Base-by-base conservation (phyloP, 2,888 invertebrate species). In the Hydrotaea diabolus region DNA sequence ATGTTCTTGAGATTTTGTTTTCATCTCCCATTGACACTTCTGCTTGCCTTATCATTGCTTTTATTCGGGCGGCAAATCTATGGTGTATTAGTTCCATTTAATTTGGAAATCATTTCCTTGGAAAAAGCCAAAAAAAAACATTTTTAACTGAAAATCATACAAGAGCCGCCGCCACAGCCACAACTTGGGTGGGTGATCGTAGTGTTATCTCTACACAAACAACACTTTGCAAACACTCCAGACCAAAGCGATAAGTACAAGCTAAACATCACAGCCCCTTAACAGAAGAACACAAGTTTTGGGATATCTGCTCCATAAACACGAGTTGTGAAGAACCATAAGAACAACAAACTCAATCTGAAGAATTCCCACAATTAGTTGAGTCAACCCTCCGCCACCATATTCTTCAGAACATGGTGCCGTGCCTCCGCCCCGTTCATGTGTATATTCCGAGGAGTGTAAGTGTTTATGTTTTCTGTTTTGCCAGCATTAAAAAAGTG, bases 181-280 rank as follows among this genome's bases (percentile, higher is more conserved):
- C 49, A 49, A 49, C 49, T 49, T 49, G 49, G 49, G 49, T 69
- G 69, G 39, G 2, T 26, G 59, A 59, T 59, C 21, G 59, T 26
- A 57, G n/a, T n/a, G n/a, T 77, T 76, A 80, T 73, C 76, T 2
- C 31, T n/a, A 31, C 31, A 31, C 31, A 31, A 4, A 49, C 15
- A 83, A 79, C 79, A 73, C 76, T 82, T 64, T 53, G 59, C 74
- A 62, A 79, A 49, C 83, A 83, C 80, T 84, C 77, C 64, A 83
- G 49, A 55, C 71, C 64, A 80, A 43, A 46, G 9, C 17, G 36
- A 59, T 53, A 82, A 76, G 11, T 62, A 9, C 62, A 11, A n/a
- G 62, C 31, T 46, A 69, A 69, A 69, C 82, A 78, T n/a, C n/a
- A n/a, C n/a, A n/a, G n/a, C 71, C 71, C 71, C 49, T 31, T 17